Percentiles rank a stretch among this genome's conserved stretches.
These are phyloP conservation scores for Drosophila funebris DNA, from an alignment of 1,140 invertebrate species.

Conservation along the genomic window DNA sequence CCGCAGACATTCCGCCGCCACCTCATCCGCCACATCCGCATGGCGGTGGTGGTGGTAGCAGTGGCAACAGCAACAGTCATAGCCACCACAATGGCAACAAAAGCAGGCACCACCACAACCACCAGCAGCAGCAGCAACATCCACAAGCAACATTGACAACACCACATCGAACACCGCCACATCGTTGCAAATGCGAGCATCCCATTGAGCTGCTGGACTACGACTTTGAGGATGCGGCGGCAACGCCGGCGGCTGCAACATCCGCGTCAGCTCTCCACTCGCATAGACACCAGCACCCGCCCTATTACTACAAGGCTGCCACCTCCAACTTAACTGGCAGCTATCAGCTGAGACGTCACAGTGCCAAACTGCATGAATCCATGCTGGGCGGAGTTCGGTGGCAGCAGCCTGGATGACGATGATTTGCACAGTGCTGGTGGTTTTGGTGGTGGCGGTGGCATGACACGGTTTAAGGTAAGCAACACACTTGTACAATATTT, in stretches of 20 bases:
- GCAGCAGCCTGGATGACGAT: slow-evolving; percentile 66
- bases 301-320: slow-evolving; percentile 65
- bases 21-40: slow-evolving; percentile 65
- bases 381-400: slow-evolving; percentile 66
- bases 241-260: slow-evolving; percentile 42
- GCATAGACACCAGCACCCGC: slow-evolving; percentile 69
- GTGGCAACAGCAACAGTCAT: slow-evolving; percentile 30
- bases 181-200: slow-evolving; percentile 78
- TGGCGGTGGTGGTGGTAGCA: background rate
- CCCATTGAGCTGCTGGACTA: slow-evolving; percentile 73
- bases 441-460: slow-evolving; percentile 57
- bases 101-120: slow-evolving; percentile 22
- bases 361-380: slow-evolving; percentile 66
- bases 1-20: slow-evolving; percentile 77
- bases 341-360: slow-evolving; percentile 54
- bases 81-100: slow-evolving; percentile 46
- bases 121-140: slow-evolving; percentile 40
- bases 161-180: slow-evolving; percentile 59
- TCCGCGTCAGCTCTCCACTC: slow-evolving; percentile 30
- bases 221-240: slow-evolving; percentile 53
- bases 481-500: background rate
- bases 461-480: slow-evolving; percentile 73
- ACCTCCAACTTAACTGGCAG: slow-evolving; percentile 12
- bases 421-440: slow-evolving; percentile 66
- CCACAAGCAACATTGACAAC: slow-evolving; percentile 52